phyloP scores from a whole-genome alignment of 2,113 vertebrate genomes.

The Syrrhaptes paradoxus region DNA sequence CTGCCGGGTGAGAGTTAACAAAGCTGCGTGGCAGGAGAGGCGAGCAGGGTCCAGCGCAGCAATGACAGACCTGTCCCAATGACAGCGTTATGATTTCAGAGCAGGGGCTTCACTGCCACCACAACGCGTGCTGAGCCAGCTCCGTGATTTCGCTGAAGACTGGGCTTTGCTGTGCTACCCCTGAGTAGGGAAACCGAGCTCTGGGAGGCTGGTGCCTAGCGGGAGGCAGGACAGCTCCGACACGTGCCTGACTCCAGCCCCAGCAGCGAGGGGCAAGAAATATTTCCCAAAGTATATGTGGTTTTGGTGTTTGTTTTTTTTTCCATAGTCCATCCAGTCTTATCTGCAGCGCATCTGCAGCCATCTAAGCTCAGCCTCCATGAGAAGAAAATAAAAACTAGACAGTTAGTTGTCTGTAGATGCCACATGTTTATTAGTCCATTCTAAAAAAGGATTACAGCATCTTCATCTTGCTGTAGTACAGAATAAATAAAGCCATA shows the following conservation, averaged over 20 bases:
- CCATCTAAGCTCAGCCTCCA: not conserved
- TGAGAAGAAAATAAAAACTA: not conserved
- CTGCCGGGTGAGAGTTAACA: not conserved
- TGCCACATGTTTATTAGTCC: conserved; percentile 57
- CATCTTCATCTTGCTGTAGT: conserved; percentile 30
- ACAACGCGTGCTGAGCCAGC: rapidly evolving
- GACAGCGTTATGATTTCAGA: not conserved
- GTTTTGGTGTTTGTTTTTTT: rapidly evolving
- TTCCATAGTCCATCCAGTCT: not conserved
- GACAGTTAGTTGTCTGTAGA: not conserved
- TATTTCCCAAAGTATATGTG: not conserved
- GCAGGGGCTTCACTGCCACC: not conserved
- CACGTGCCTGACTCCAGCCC: not conserved
- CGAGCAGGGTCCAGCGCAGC: rapidly evolving
- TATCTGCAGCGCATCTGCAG: not conserved
- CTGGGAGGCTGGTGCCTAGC: no score
- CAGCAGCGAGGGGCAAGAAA: not conserved
- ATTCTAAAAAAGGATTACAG: not conserved
- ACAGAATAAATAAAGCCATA: conserved; percentile 63
- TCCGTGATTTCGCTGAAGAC: not conserved
- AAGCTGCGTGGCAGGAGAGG: not conserved
- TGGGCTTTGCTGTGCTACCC: not conserved
- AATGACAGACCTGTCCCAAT: not conserved
- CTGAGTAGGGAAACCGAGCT: not conserved
- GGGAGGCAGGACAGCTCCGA: not conserved